phyloP scores from a whole-genome alignment of 1,140 invertebrate species.

The Polypedilum pembai region DNA sequence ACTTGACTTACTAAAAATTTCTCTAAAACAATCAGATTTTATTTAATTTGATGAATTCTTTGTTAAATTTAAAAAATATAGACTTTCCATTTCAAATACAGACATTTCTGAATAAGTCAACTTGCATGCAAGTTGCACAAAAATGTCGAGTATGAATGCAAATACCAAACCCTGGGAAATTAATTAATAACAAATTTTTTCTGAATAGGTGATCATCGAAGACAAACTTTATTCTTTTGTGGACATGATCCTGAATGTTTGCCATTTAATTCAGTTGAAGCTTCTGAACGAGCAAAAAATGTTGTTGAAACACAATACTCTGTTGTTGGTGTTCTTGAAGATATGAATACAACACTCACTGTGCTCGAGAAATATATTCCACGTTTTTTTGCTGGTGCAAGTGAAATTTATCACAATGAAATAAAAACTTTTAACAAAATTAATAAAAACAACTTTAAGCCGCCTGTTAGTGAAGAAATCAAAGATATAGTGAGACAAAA shows the following conservation, averaged over 20 bases:
- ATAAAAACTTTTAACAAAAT: slow-evolving; percentile 67
- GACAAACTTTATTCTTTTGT: slow-evolving; percentile 81
- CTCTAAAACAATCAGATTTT: too few relatives aligned
- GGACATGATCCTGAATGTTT: slow-evolving; percentile 80
- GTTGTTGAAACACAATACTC: slow-evolving; percentile 79
- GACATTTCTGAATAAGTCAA: too few relatives aligned
- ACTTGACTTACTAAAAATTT: too few relatives aligned
- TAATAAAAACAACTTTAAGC: slow-evolving; percentile 80
- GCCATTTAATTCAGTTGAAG: slow-evolving; percentile 76
- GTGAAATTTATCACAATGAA: slow-evolving; percentile 67
- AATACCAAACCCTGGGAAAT: too few relatives aligned
- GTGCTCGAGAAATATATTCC: slow-evolving; percentile 80
- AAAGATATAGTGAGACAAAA: slow-evolving; percentile 79
- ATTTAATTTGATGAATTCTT: too few relatives aligned
- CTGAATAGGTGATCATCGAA: slow-evolving; percentile 60
- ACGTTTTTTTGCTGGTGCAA: slow-evolving; percentile 70
- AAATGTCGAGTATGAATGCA: too few relatives aligned
- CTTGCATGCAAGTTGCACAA: too few relatives aligned
- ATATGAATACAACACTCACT: slow-evolving; percentile 73
- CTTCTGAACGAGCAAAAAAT: slow-evolving; percentile 71
- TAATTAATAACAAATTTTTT: too few relatives aligned
- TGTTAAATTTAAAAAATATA: too few relatives aligned
- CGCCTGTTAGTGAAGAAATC: slow-evolving; percentile 73
- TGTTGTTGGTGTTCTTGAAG: slow-evolving; percentile 79
- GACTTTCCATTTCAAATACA: too few relatives aligned